A percentile compares a stretch with the other conserved stretches of the same genome.
phyloP scores from a whole-genome alignment of 2,888 invertebrate species.

The Callimorpha dominula region DNA sequence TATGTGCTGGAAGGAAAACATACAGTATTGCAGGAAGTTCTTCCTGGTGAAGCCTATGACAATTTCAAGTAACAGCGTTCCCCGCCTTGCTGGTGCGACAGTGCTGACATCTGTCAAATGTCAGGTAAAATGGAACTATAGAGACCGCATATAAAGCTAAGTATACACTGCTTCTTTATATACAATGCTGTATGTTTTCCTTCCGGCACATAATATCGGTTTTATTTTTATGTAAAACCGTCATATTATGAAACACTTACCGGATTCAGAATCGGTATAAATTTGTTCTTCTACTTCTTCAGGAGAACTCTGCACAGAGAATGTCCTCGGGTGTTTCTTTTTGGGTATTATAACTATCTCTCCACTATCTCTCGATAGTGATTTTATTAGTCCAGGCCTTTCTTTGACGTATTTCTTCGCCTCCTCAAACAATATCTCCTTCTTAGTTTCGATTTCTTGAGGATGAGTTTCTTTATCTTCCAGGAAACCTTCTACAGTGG shows the following conservation, averaged over 20 bases:
- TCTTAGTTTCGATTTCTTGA: conserved; percentile 64
- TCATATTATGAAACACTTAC: conserved; percentile 57
- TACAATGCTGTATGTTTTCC: too few species aligned
- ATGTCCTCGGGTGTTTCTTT: conserved; percentile 81
- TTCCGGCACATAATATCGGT: too few species aligned
- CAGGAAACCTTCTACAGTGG: conserved; percentile 76
- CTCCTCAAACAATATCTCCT: conserved; percentile 69
- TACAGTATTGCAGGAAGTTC: too few species aligned
- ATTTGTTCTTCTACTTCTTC: conserved; percentile 86
- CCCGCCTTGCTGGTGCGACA: too few species aligned
- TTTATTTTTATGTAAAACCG: too few species aligned
- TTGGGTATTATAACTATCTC: conserved; percentile 82
- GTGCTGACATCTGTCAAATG: too few species aligned
- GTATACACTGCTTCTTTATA: too few species aligned
- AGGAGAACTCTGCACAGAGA: conserved; percentile 84
- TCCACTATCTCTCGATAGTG: conserved; percentile 81
- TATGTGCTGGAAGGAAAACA: too few species aligned
- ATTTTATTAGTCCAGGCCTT: conserved; percentile 79
- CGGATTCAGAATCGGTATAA: conserved; percentile 85
- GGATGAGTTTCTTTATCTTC: conserved; percentile 66
- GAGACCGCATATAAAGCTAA: too few species aligned
- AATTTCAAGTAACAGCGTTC: too few species aligned
- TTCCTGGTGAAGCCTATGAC: too few species aligned
- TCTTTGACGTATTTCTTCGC: conserved; percentile 70
- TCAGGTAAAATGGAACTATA: too few species aligned